Conservation (phyloP, 1,140 invertebrate species). For the Armadillidium nasatum region DNA sequence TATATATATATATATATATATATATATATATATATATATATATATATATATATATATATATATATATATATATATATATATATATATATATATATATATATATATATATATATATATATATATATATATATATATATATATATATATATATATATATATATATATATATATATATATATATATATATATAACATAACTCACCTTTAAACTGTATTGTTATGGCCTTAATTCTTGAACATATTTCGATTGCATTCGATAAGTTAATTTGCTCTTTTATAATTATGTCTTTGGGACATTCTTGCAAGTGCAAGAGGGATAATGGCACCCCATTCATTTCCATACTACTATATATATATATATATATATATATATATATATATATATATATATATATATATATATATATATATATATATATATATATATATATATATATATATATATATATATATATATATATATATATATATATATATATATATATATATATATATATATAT, state of each 20-base stretch:
- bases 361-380: not conserved
- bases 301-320: not conserved
- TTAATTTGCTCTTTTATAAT: not conserved
- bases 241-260: not conserved
- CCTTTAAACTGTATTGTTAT: not conserved
- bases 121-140: constrained; percentile 6
- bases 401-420: constrained; percentile 6
- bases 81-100: too few relatives aligned
- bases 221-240: not conserved
- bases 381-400: not conserved
- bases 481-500: too few relatives aligned
- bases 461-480: constrained; percentile 6
- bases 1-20: too few relatives aligned
- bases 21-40: too few relatives aligned
- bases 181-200: too few relatives aligned
- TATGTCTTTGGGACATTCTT: not conserved
- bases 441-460: constrained; percentile 6
- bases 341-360: too few relatives aligned
- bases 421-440: constrained; percentile 6
- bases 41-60: too few relatives aligned
- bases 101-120: too few relatives aligned
- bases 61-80: too few relatives aligned
- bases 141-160: constrained; percentile 6
- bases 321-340: not conserved
- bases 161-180: not conserved